A percentile compares a stretch with the other conserved stretches of the same genome.
These are phyloP conservation scores for Aphelinus certus DNA, from an alignment of 1,140 invertebrate genomes.

Conservation along the genomic window DNA sequence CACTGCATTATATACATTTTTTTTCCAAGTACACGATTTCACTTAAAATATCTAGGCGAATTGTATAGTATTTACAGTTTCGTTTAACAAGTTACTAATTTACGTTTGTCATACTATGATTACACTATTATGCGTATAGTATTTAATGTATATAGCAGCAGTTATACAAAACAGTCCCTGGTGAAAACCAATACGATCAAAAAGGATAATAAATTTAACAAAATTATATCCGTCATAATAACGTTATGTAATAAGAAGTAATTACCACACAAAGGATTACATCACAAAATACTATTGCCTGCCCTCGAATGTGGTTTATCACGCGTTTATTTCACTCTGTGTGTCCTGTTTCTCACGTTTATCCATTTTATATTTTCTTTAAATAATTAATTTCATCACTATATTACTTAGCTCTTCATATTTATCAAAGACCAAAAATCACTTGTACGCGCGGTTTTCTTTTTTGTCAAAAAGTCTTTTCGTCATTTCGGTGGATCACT, in stretches of 20 bases:
- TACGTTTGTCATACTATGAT: slow-evolving; percentile 56
- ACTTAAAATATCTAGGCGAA: slow-evolving; percentile 63
- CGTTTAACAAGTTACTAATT: slow-evolving; percentile 58
- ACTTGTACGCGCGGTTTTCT: slow-evolving; percentile 26
- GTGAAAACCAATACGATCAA: slow-evolving; percentile 61
- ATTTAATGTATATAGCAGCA: slow-evolving; percentile 56
- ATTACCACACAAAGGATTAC: slow-evolving; percentile 60
- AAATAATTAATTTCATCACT: slow-evolving; percentile 40
- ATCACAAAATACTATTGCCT: slow-evolving; percentile 60
- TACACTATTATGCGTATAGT: slow-evolving; percentile 59
- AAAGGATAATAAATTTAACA: slow-evolving; percentile 59
- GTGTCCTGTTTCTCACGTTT: slow-evolving; percentile 25
- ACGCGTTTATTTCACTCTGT: slow-evolving; percentile 38
- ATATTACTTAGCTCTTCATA: slow-evolving; percentile 34
- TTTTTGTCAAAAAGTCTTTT: slow-evolving; percentile 29
- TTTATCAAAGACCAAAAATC: slow-evolving; percentile 33
- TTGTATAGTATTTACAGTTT: slow-evolving; percentile 59
- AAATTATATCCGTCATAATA: slow-evolving; percentile 55
- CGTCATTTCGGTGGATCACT: slow-evolving; percentile 37
- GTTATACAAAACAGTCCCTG: slow-evolving; percentile 66
- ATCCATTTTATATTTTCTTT: slow-evolving; percentile 27
- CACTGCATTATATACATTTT: slow-evolving; percentile 66
- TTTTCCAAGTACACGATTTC: slow-evolving; percentile 63
- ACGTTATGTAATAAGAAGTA: slow-evolving; percentile 57
- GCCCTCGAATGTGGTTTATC: slow-evolving; percentile 38